Evolutionary conservation across 2,888 invertebrate genomes (phyloP).

Genomic region (Dolichopus griseipennis): DNA sequence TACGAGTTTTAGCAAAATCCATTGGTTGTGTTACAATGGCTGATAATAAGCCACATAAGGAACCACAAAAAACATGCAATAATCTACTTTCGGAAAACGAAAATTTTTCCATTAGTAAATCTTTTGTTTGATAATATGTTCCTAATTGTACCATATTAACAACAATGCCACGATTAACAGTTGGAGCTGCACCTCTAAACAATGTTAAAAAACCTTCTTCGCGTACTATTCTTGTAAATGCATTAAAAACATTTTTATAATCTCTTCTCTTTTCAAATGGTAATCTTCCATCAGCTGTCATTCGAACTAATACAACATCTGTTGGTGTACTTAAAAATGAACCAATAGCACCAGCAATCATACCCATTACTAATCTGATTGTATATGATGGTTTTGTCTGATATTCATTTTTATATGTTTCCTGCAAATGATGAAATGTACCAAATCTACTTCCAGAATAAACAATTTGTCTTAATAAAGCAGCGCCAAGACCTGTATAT

Average conservation of each 20-base stretch:
- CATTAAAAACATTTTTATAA: conserved; percentile 1
- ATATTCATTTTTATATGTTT: conserved; percentile 48
- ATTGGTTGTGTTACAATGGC: neutral
- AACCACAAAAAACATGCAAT: neutral
- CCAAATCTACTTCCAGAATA: conserved; percentile 93
- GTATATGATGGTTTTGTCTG: conserved; percentile 50
- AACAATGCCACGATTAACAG: neutral
- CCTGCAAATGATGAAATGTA: conserved; percentile 83
- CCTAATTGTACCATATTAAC: conserved; percentile 6
- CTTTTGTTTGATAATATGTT: neutral
- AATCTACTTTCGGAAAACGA: neutral
- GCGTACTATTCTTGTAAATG: neutral
- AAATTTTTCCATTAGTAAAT: neutral
- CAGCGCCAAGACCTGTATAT: conserved; percentile 85
- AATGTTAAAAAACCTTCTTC: neutral
- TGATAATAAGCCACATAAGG: neutral
- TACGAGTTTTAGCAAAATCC: neutral
- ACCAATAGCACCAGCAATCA: conserved; percentile 60
- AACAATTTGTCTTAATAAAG: conserved; percentile 85
- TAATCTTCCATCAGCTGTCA: conserved; percentile 90
- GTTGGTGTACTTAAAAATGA: conserved; percentile 91
- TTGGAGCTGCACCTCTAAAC: neutral
- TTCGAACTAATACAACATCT: conserved; percentile 85
- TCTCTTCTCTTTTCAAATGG: conserved; percentile 34
- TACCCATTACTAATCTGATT: conserved; percentile 68